Base-by-base conservation (phyloP, 2,797 vertebrate genomes). In the Lepus oiostolus region DNA sequence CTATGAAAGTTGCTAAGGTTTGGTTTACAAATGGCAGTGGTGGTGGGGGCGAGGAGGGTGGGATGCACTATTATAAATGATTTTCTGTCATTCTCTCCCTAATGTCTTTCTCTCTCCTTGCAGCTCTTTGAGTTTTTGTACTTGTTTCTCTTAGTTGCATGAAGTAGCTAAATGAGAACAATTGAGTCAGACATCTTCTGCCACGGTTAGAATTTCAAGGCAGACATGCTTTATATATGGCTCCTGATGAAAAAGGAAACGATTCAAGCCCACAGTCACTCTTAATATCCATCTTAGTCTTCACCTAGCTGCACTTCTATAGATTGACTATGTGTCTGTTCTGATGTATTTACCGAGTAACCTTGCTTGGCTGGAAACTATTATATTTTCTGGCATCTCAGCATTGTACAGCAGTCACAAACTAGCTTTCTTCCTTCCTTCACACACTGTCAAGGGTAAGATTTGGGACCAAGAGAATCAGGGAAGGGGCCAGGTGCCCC, bases 311-410 rank as follows among this genome's bases (percentile, higher is more conserved):
- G 50, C 24, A 70, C 68, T 60, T 86, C 85, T 26, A 4, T 24
- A 79, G 88, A 96, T 35, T 93, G 94, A 97, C 96, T 95, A 65
- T 85, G 21, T 93, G 93, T 95, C 91, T 54, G 22, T 88, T 95
- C 88, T 94, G 79, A 95, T 95, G 67, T 77, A 83, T 92, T 79
- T 86, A 22, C 42, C 63, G n/a, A 42, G 71, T 47, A 94, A 95
- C 77, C 71, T 77, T 87, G 52, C 71, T 87, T 91, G 75, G 13
- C 82, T 84, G 52, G 75, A 81, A 88, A 86, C 21, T 16, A 87
- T 87, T 92, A 67, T 50, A 75, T 95, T 86, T 95, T 80, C 75
- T 90, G 65, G n/a, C 16, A 84, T 92, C 80, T 94, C 81, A 85
- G 83, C 67, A 82, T 28, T 62, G 4, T 35, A 87, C 4, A 50